These are phyloP conservation scores for Scelioninae gen. 2 DNA, from an alignment of 2,888 invertebrate species.

Conservation along the genomic window DNA sequence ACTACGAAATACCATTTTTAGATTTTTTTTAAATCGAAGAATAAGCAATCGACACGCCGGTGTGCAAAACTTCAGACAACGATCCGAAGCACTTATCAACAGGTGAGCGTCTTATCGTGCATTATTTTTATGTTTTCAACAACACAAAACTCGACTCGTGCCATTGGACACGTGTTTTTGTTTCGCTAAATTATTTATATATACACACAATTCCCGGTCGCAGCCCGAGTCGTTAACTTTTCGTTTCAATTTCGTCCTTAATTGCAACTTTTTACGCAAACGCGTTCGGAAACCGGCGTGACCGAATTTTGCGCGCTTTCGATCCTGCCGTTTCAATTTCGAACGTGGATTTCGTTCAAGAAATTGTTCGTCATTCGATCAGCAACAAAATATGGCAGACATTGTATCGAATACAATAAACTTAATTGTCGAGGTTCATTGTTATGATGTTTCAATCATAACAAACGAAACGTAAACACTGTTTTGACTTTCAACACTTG, in stretches of 20 bases:
- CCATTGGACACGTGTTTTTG: neutral
- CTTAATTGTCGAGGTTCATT: conserved; percentile 22
- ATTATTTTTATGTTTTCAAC: neutral
- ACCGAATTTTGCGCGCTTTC: too few species aligned
- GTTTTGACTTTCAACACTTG: conserved; percentile 40
- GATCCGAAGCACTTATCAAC: neutral
- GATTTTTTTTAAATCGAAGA: conserved; percentile 2
- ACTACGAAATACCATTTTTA: conserved; percentile 4
- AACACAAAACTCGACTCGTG: too few species aligned
- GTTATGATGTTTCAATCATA: conserved; percentile 41
- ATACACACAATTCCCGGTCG: neutral
- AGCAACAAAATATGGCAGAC: conserved; percentile 9
- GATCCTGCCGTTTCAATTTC: neutral
- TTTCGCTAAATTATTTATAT: neutral
- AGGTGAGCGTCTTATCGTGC: neutral
- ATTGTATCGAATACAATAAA: neutral
- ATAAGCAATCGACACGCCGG: neutral
- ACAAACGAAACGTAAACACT: conserved; percentile 47
- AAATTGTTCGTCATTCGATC: neutral
- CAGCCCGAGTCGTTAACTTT: too few species aligned
- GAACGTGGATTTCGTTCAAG: neutral
- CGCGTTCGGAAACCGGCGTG: too few species aligned
- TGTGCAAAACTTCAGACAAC: neutral
- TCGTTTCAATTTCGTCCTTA: too few species aligned
- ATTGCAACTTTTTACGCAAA: too few species aligned